Evolutionary conservation across 1,140 invertebrate genomes (phyloP).

Genomic region (Hirudo medicinalis): DNA sequence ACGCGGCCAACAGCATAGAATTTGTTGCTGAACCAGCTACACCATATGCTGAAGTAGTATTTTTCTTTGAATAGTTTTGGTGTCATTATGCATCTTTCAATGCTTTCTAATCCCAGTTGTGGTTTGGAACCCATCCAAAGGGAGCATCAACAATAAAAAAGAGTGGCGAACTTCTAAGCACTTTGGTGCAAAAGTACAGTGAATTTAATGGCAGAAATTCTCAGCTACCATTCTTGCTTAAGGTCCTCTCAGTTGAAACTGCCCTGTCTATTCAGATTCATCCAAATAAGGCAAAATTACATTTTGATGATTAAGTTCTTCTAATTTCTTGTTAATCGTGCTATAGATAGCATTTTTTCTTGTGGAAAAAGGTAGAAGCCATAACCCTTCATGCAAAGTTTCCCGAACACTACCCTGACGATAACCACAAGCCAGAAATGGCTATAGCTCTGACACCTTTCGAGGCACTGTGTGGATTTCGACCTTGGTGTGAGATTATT

Average conservation of each 20-base stretch:
- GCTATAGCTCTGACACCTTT: constrained; percentile 87
- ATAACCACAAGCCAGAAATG: constrained; percentile 96
- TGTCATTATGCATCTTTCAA: background rate
- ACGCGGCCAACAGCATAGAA: constrained; percentile 34
- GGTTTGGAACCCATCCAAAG: constrained; percentile 94
- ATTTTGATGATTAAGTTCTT: background rate
- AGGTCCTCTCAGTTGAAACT: constrained; percentile 80
- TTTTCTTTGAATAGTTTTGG: background rate
- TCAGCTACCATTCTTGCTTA: constrained; percentile 77
- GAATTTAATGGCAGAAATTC: constrained; percentile 52
- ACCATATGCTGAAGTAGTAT: constrained; percentile 41
- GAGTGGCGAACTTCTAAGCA: constrained; percentile 44
- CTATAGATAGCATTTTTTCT: background rate
- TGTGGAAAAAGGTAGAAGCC: constrained; percentile 47
- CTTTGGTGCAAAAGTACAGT: constrained; percentile 56
- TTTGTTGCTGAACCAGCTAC: constrained; percentile 33
- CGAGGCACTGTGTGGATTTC: constrained; percentile 85
- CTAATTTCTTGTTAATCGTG: background rate
- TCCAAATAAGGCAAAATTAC: constrained; percentile 67
- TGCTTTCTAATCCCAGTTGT: constrained; percentile 47
- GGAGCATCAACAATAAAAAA: constrained; percentile 57
- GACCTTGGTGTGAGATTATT: constrained; percentile 65
- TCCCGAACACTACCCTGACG: constrained; percentile 84
- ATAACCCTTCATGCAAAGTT: constrained; percentile 57
- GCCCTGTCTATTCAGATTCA: constrained; percentile 96